A percentile compares a stretch with the other conserved stretches of the same genome.
These are phyloP conservation scores for Percina caprodes DNA, from an alignment of 2,113 vertebrate genomes.

Conservation along the genomic window DNA sequence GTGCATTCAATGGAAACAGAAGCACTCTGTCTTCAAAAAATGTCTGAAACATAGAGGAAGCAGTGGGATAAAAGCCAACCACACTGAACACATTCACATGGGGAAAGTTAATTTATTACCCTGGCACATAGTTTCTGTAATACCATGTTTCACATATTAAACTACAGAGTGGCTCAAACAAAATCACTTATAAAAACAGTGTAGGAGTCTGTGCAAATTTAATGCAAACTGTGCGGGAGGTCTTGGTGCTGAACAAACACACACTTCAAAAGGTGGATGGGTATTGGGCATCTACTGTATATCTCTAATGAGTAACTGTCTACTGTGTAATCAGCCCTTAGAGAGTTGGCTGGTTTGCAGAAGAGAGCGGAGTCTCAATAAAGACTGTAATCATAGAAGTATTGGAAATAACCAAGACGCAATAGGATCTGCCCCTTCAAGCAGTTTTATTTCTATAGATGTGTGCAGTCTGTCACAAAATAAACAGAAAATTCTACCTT, in stretches of 20 bases:
- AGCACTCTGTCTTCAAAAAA: not conserved
- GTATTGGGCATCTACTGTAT: slow-evolving; percentile 32
- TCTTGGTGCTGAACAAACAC: slow-evolving; percentile 50
- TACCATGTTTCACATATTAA: slow-evolving; percentile 12
- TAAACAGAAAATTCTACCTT: not conserved
- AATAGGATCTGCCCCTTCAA: not conserved
- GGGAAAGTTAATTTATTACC: not conserved
- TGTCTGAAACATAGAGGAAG: not conserved
- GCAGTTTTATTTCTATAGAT: not conserved
- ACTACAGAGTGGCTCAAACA: slow-evolving; percentile 2
- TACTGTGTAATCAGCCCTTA: slow-evolving; percentile 31
- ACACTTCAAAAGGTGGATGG: slow-evolving; percentile 33
- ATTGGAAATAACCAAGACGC: slow-evolving; percentile 24
- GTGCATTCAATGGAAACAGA: not conserved
- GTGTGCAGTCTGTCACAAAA: not conserved
- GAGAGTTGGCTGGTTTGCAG: slow-evolving; percentile 21
- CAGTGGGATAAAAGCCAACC: not conserved
- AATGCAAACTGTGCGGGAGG: slow-evolving; percentile 43
- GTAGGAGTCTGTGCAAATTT: not conserved
- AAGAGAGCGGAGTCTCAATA: not conserved
- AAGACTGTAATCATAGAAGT: slow-evolving; percentile 44
- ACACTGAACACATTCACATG: not conserved
- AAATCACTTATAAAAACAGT: slow-evolving; percentile 16
- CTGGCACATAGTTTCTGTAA: slow-evolving; percentile 10
- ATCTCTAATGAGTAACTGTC: slow-evolving; percentile 9